Percentiles rank a stretch among this genome's conserved stretches.
These are phyloP conservation scores for Linyphia triangularis DNA, from an alignment of 2,888 invertebrate genomes.

Conservation along the genomic window DNA sequence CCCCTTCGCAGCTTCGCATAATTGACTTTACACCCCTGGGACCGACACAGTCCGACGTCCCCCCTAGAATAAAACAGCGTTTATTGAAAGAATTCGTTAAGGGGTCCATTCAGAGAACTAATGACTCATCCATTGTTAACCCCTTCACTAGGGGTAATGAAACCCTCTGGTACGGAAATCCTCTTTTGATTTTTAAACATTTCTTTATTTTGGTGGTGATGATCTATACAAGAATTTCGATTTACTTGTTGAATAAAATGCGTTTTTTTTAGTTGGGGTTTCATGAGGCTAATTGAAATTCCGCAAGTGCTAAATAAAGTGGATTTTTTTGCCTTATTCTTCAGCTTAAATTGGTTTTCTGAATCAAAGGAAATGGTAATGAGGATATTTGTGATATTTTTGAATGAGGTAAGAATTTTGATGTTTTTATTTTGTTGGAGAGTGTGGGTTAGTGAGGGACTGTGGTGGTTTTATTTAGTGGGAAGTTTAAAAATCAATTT, in stretches of 20 bases:
- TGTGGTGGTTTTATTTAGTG: too few species aligned
- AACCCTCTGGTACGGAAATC: background rate
- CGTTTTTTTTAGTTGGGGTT: background rate
- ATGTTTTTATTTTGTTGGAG: too few species aligned
- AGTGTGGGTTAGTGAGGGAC: too few species aligned
- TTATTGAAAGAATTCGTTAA: conserved; percentile 64
- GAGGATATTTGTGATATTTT: background rate
- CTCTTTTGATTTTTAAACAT: too few species aligned
- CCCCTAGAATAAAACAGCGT: conserved; percentile 31
- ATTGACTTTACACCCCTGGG: conserved; percentile 63
- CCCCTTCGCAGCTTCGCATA: conserved; percentile 50
- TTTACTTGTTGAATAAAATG: background rate
- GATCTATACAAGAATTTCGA: background rate
- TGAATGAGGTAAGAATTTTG: too few species aligned
- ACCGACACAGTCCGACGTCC: conserved; percentile 3
- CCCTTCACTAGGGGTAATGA: conserved; percentile 23
- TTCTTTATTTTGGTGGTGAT: background rate
- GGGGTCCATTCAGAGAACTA: conserved; percentile 57
- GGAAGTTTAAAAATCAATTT: too few species aligned
- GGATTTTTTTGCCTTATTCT: background rate
- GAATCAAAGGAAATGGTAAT: background rate
- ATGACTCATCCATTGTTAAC: conserved; percentile 63
- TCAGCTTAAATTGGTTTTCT: background rate
- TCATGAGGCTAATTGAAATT: background rate
- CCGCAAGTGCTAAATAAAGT: background rate